A percentile compares a stretch with the other conserved stretches of the same genome.
Evolutionary conservation across 1,140 invertebrate species (phyloP).

Genomic region (Eriocheir sinensis): DNA sequence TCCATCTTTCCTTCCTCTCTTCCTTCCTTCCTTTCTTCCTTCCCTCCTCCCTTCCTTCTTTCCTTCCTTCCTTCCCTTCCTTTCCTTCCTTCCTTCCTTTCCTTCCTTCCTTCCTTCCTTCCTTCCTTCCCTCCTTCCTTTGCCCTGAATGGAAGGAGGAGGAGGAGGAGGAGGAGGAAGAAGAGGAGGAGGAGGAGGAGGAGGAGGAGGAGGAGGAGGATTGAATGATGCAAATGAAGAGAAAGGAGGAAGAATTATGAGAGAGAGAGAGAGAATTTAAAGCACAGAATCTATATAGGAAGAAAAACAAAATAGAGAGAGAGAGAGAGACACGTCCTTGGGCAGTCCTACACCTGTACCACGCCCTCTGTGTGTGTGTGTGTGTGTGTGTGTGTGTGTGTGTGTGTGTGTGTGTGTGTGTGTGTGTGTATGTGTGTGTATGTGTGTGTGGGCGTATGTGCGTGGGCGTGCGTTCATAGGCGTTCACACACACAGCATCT

Average conservation of each 20-base stretch:
- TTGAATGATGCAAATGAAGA: neutral
- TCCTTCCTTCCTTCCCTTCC: too few relatives aligned
- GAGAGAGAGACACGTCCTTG: neutral
- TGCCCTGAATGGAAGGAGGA: neutral
- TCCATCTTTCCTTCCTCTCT: too few relatives aligned
- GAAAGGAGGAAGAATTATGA: neutral
- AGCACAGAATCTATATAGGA: too few relatives aligned
- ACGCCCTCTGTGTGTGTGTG: neutral
- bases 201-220: neutral
- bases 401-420: conserved; percentile 12
- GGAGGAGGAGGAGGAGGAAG: neutral
- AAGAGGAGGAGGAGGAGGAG: neutral
- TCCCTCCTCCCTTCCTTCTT: too few relatives aligned
- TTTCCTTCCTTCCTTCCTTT: too few relatives aligned
- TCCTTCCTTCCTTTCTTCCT: too few relatives aligned
- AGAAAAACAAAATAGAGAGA: too few relatives aligned
- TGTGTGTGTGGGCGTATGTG: too few relatives aligned
- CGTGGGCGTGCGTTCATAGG: too few relatives aligned
- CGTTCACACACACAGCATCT: neutral
- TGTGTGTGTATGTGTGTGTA: neutral
- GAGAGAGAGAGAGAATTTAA: neutral
- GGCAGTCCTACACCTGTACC: neutral
- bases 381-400: conserved; percentile 27
- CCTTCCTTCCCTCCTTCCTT: too few relatives aligned
- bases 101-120: too few relatives aligned